Percentiles rank a stretch among this genome's conserved stretches.
Conservation (phyloP, 1,140 invertebrate genomes). For the Oryctes rhinoceros region DNA sequence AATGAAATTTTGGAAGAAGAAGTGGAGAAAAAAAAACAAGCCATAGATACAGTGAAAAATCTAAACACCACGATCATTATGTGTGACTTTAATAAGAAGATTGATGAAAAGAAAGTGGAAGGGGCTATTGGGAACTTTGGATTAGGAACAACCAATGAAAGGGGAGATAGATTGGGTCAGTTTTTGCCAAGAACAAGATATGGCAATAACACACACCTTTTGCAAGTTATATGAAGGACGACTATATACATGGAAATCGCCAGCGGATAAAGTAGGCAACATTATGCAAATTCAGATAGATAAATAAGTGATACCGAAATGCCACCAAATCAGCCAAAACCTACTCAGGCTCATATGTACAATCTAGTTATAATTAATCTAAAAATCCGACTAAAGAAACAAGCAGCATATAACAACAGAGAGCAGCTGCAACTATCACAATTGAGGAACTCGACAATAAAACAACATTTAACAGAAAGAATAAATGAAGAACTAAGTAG, state of each 20-base stretch:
- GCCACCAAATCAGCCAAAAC: conserved; percentile 50
- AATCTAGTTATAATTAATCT: conserved; percentile 52
- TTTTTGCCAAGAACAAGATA: conserved; percentile 55
- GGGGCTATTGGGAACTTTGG: conserved; percentile 49
- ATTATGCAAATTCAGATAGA: conserved; percentile 57
- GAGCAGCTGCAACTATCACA: no score
- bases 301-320: conserved; percentile 49
- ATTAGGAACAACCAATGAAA: conserved; percentile 54
- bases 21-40: no score
- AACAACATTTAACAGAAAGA: no score
- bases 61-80: conserved; percentile 50
- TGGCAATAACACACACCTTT: conserved; percentile 54
- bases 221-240: conserved; percentile 54
- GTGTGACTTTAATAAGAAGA: conserved; percentile 53
- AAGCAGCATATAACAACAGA: no score
- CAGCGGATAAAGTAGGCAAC: conserved; percentile 48
- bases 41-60: conserved; percentile 46
- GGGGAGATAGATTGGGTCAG: conserved; percentile 52
- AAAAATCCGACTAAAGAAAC: not conserved
- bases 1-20: no score
- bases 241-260: no score
- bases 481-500: no score
- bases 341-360: conserved; percentile 45
- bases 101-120: conserved; percentile 43
- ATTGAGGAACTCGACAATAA: no score